Evolutionary conservation across 37 sponge, comb jelly and placozoan species (phyloP), one percentile per base, ranked within the genome.

Genomic region (Aphrocallistes beatrix): DNA sequence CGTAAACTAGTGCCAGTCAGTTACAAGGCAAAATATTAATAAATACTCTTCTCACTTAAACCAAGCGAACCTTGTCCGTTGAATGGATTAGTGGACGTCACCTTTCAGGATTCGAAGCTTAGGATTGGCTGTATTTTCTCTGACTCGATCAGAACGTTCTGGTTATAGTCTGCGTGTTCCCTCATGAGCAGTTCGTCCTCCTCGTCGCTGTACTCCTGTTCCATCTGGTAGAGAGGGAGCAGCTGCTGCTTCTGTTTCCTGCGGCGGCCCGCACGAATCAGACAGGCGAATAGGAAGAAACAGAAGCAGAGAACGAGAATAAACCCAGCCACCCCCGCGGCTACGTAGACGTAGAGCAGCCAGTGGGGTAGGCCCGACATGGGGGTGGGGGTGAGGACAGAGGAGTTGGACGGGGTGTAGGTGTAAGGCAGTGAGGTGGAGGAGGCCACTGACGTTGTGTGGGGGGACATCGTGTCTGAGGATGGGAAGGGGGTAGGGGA

Each of bases 171-270:
- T 13, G 75, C 10, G n/a, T n/a, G n/a, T 3, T 60, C 75, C 34
- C 75, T 3, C 32, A 60, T 21, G 10, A 60, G 34, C 75, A 60
- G 25, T 30, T 60, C 75, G 34, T 60, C 75, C 75, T 60, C 75
- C 8, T 60, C 75, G n/a, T 60, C 75, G 34, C 75, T 60, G 75
- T 60, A 60, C 75, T 60, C 75, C 75, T 60, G 75, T 6, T 60
- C 75, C 75, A 60, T 60, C 3, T 19, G 75, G 34, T 60, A 60
- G 17, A 60, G 75, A 3, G 75, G 75, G 17, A 60, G 75, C 32
- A 60, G 75, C 34, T 60, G 75, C 75, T 60, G 75, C n/a, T 13
- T 60, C 32, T 25, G 75, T 6, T 30, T 19, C 34, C 75, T 3
- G 28, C n/a, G 8, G 75, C 75, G 75, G 10, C 75, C 75, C 75